phyloP scores from a whole-genome alignment of 2,797 vertebrate genomes.

The Molossus alvarezi region DNA sequence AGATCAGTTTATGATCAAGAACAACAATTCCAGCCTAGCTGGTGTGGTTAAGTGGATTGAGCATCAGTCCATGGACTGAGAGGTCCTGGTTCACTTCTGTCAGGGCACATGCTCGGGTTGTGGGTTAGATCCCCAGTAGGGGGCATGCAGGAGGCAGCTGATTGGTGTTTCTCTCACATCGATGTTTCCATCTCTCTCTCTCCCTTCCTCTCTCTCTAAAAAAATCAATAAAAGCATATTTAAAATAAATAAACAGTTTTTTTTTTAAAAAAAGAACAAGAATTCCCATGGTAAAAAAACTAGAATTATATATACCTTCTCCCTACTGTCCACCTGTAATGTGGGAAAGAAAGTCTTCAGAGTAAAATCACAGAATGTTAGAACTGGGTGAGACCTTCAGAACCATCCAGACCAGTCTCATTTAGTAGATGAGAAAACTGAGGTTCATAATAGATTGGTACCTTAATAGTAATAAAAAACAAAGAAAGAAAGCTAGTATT shows the following conservation, averaged over 20 bases:
- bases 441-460: background rate
- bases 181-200: too few species aligned
- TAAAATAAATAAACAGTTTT: too few species aligned
- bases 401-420: background rate
- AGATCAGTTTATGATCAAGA: conserved; percentile 14
- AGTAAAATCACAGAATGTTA: background rate
- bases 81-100: too few species aligned
- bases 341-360: background rate
- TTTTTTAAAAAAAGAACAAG: background rate
- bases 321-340: background rate
- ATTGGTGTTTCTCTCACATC: too few species aligned
- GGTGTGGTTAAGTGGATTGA: too few species aligned
- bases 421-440: background rate
- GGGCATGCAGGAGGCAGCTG: too few species aligned
- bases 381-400: background rate
- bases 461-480: background rate
- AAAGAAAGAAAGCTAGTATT: conserved; percentile 6
- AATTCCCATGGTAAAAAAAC: background rate
- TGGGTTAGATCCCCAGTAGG: too few species aligned
- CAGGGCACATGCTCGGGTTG: too few species aligned
- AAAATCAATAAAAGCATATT: too few species aligned
- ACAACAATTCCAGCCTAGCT: background rate
- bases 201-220: too few species aligned
- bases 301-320: background rate
- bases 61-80: too few species aligned